A percentile compares a stretch with the other conserved stretches of the same genome.
Evolutionary conservation across 2,113 vertebrate species (phyloP).

Genomic region (Podarcis cretensis): DNA sequence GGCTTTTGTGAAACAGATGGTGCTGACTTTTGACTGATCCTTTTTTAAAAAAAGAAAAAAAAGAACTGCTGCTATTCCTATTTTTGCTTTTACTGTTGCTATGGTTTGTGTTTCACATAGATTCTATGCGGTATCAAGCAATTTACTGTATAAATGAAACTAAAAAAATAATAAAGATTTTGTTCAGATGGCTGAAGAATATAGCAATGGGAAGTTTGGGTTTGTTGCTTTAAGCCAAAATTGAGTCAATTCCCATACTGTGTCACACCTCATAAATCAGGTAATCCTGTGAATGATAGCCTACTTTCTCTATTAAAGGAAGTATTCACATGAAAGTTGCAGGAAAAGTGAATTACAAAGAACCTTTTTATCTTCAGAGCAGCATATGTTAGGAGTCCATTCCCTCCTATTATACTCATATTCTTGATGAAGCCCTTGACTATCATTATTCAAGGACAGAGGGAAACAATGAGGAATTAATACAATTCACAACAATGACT

Average conservation of each 20-base stretch:
- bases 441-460: neutral
- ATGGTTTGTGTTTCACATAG: neutral
- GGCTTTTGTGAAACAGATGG: neutral
- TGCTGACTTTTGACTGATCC: neutral
- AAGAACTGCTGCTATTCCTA: neutral
- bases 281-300: neutral
- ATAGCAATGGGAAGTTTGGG: neutral
- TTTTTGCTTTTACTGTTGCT: neutral
- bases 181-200: neutral
- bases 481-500: neutral
- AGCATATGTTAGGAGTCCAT: neutral
- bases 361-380: neutral
- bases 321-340: neutral
- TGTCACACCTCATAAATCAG: slow-evolving; percentile 3
- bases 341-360: neutral
- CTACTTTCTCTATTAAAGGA: neutral
- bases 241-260: neutral
- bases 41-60: neutral
- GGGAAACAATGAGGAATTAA: neutral
- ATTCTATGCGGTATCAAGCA: neutral
- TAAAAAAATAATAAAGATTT: neutral
- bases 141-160: neutral
- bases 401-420: neutral
- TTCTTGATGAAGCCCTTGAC: neutral
- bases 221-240: neutral